Conservation (phyloP, 2,113 vertebrate species). For the Maccullochella peelii region DNA sequence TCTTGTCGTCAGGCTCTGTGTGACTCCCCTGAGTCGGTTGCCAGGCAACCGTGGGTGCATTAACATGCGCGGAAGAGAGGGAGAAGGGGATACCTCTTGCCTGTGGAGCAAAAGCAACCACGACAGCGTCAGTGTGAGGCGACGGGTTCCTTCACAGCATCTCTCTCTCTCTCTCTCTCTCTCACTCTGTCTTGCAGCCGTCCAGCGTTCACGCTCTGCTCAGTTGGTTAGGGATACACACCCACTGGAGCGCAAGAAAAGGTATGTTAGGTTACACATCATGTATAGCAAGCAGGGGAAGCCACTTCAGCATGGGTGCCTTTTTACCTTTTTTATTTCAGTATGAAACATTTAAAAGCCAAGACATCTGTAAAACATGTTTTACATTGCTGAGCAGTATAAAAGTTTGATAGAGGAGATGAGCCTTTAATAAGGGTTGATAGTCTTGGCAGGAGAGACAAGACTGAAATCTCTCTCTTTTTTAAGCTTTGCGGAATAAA, state of each 20-base stretch:
- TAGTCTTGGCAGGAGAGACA: slow-evolving; percentile 29
- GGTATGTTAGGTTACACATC: slow-evolving; percentile 57
- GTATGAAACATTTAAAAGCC: slow-evolving; percentile 35
- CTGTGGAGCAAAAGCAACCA: slow-evolving; percentile 74
- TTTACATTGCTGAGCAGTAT: slow-evolving; percentile 15
- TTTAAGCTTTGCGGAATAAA: slow-evolving; percentile 54
- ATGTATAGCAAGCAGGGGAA: slow-evolving; percentile 47
- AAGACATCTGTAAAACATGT: slow-evolving; percentile 41
- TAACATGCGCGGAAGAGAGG: slow-evolving; percentile 87
- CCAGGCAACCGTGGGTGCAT: slow-evolving; percentile 90
- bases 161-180: not conserved
- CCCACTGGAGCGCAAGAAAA: slow-evolving; percentile 44
- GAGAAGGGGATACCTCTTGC: slow-evolving; percentile 84
- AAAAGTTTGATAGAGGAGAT: slow-evolving; percentile 68
- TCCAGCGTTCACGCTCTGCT: slow-evolving; percentile 55
- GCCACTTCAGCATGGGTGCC: slow-evolving; percentile 32
- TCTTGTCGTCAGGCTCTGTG: slow-evolving; percentile 71
- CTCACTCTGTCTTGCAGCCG: slow-evolving; percentile 21
- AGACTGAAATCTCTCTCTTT: slow-evolving; percentile 19
- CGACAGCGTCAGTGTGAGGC: slow-evolving; percentile 69
- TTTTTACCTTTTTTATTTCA: slow-evolving; percentile 26
- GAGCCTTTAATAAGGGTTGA: slow-evolving; percentile 41
- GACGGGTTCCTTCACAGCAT: slow-evolving; percentile 60
- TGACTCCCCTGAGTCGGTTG: slow-evolving; percentile 91
- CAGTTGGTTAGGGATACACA: slow-evolving; percentile 55